These are phyloP conservation scores for Drosophila guanche DNA, from an alignment of 1,140 invertebrate genomes.

Conservation along the genomic window DNA sequence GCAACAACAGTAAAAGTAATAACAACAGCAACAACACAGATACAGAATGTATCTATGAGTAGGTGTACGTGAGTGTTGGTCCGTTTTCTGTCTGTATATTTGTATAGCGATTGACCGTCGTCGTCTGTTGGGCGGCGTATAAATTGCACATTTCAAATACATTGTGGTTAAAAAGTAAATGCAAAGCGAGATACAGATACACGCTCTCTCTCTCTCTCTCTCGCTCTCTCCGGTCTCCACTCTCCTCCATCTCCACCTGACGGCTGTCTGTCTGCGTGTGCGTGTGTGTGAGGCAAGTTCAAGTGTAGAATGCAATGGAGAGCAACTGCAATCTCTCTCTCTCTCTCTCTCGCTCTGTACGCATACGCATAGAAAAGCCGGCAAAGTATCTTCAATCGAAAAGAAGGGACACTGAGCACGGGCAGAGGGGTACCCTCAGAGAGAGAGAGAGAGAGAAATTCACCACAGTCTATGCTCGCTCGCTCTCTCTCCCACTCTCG, in stretches of 20 bases:
- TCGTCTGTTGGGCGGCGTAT: conserved; percentile 47
- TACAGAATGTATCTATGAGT: conserved; percentile 30
- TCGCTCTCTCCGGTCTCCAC: conserved; percentile 16
- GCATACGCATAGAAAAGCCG: conserved; percentile 79
- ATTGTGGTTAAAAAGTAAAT: conserved; percentile 80
- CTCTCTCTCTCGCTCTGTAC: conserved; percentile 42
- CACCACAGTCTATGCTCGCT: conserved; percentile 26
- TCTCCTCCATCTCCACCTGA: conserved; percentile 11
- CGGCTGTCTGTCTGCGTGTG: conserved; percentile 12
- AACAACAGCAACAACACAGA: no score
- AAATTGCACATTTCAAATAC: conserved; percentile 81
- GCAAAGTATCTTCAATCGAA: conserved; percentile 27
- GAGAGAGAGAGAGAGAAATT: neutral
- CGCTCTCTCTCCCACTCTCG: conserved; percentile 21
- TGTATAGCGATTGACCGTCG: conserved; percentile 11
- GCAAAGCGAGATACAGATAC: conserved; percentile 52
- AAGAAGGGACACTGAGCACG: no score
- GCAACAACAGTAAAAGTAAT: conserved; percentile 10
- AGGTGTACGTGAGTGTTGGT: conserved; percentile 1
- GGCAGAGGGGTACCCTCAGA: no score
- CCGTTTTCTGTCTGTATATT: conserved; percentile 1
- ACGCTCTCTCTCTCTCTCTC: conserved; percentile 13
- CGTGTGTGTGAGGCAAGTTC: conserved; percentile 67
- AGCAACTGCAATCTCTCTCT: conserved; percentile 37
- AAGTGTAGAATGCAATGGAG: conserved; percentile 81